These are phyloP conservation scores for Pseudopipra pipra DNA, from an alignment of 2,113 vertebrate species.

Conservation along the genomic window DNA sequence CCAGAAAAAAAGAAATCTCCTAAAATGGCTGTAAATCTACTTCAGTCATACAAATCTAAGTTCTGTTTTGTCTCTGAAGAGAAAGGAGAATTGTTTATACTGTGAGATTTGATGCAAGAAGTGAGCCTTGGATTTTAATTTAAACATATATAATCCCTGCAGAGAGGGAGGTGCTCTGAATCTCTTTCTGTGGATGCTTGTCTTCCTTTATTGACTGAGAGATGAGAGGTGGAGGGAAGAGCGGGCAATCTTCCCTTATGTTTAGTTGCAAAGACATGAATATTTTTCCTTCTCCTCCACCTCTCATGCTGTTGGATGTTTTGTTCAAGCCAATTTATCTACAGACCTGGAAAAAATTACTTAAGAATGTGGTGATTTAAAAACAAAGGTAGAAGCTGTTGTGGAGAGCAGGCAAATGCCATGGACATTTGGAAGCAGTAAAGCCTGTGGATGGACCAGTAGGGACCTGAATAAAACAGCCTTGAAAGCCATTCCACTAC, in stretches of 20 bases:
- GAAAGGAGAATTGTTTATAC: not conserved
- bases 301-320: not conserved
- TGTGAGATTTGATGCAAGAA: not conserved
- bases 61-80: not conserved
- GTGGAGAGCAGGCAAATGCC: not conserved
- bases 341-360: not conserved
- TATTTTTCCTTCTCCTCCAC: not conserved
- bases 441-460: not conserved
- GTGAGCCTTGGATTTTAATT: not conserved
- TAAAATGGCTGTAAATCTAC: not conserved
- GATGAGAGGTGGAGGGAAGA: not conserved
- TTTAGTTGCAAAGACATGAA: not conserved
- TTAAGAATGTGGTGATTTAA: not conserved
- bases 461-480: not conserved
- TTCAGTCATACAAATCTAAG: not conserved
- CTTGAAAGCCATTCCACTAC: not conserved
- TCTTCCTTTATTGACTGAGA: not conserved
- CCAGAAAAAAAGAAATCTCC: not conserved
- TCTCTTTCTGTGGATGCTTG: not conserved
- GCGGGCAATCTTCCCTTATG: fast-evolving
- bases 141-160: not conserved
- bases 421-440: not conserved
- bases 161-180: not conserved
- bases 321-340: not conserved
- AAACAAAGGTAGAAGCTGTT: not conserved